Base-by-base conservation (phyloP, 1,140 invertebrate genomes). In the Rhyacophila brunnea region DNA sequence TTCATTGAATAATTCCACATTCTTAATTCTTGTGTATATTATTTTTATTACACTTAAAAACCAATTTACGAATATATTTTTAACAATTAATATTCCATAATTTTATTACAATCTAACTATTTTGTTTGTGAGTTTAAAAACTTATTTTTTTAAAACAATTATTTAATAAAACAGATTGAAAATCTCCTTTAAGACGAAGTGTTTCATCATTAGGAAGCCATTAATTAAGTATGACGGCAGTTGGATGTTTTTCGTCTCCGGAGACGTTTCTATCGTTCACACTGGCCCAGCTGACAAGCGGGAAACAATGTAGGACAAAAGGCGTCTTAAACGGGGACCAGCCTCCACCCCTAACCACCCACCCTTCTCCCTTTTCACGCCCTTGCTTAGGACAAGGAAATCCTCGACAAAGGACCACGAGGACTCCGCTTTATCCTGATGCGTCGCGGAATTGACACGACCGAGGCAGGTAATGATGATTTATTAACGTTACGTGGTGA, bases 151-250 rank as follows among this genome's bases (percentile, higher is more conserved):
- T n/a, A n/a, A n/a, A n/a, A n/a, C n/a, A n/a, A n/a, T n/a, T n/a
- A n/a, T n/a, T n/a, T n/a, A n/a, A n/a, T n/a, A 28, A 28, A 28
- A 28, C 23, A 28, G 9, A 5, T 28, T 28, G 23, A 28, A 3
- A 28, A 28, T 9, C 23, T 28, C 23, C 23, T 5, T 9, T 28
- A 28, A 28, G 23, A 28, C 13, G 34, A 50, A 53, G 52, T 55
- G 56, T 58, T 50, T 49, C 62, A 32, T 59, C 57, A 60, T 64
- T 60, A 64, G 57, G 47, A 52, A 64, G 57, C 42, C 62, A 57
- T 64, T 64, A 64, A 64, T 64, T 64, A 64, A 45, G 52, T 60
- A 56, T 60, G 57, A 57, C 52, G 57, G 46, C 11, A 23, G 46
- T 20, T 46, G 10, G 23, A 28, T 56, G 54, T 58, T 62, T 62